Percentiles rank a stretch among this genome's conserved stretches.
phyloP scores from a whole-genome alignment of 1,140 invertebrate genomes.

The Achatina immaculata region DNA sequence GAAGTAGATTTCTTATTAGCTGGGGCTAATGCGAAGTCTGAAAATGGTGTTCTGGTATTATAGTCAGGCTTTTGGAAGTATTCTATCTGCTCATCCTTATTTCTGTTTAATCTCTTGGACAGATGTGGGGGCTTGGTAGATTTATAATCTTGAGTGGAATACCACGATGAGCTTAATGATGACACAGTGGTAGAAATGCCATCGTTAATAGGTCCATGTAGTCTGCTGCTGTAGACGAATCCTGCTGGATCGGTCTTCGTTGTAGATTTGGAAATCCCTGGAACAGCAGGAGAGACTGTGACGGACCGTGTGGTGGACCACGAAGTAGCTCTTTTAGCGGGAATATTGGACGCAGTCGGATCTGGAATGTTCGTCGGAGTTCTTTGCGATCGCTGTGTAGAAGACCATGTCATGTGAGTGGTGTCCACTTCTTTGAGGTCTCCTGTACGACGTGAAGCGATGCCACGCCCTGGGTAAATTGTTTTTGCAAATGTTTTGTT shows the following conservation, averaged over 20 bases:
- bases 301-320: neutral
- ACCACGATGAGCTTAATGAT: neutral
- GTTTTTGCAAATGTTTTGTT: too few relatives aligned
- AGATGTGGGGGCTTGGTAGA: neutral
- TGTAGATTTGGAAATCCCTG: neutral
- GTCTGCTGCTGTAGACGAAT: neutral
- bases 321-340: neutral
- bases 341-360: neutral
- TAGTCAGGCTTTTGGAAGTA: neutral
- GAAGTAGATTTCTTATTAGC: neutral
- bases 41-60: neutral
- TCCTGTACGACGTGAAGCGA: too few relatives aligned
- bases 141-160: neutral
- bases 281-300: neutral
- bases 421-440: too few relatives aligned
- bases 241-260: neutral
- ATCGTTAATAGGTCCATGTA: neutral
- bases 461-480: too few relatives aligned
- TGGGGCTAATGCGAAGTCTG: neutral
- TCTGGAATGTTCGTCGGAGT: neutral
- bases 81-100: neutral
- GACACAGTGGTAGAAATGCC: neutral
- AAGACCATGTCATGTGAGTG: neutral
- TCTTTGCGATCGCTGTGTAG: neutral
- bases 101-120: neutral